Percentiles rank a stretch among this genome's conserved stretches.
Evolutionary conservation across 2,888 invertebrate species (phyloP).

Genomic region (Lathronympha strigana): DNA sequence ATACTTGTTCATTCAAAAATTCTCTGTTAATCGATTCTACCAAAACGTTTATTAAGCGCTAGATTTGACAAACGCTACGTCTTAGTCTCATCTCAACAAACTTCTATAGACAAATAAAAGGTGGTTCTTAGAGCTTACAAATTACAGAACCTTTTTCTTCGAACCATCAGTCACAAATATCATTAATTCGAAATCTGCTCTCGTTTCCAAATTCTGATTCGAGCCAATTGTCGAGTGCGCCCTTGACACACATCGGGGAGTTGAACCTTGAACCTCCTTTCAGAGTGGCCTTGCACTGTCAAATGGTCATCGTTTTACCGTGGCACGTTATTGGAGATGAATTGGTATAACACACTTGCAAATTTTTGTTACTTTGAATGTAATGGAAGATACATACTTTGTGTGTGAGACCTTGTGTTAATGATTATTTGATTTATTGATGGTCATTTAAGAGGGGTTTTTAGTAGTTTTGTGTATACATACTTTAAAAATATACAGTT

Average conservation of each 20-base stretch:
- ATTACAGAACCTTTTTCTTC: too few species aligned
- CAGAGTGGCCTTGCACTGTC: conserved; percentile 12
- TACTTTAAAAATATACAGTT: background rate
- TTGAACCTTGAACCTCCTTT: conserved; percentile 16
- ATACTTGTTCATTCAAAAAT: too few species aligned
- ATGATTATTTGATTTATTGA: background rate
- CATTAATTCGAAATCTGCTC: too few species aligned
- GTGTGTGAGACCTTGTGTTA: background rate
- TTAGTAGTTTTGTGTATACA: background rate
- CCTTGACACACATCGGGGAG: conserved; percentile 20
- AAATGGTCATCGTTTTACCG: background rate
- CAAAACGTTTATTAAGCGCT: too few species aligned
- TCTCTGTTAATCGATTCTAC: too few species aligned
- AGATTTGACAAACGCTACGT: too few species aligned
- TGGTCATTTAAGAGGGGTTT: background rate
- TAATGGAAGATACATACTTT: background rate
- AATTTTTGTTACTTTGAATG: background rate
- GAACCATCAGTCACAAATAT: too few species aligned
- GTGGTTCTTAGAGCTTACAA: too few species aligned
- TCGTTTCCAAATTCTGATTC: too few species aligned
- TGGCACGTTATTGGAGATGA: conserved; percentile 10
- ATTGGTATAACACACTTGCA: background rate
- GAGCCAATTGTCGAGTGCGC: conserved; percentile 8
- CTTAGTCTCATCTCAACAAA: too few species aligned
- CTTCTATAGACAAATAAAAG: too few species aligned